Conservation (phyloP, 2,888 invertebrate species). For the Eupithecia abbreviata region DNA sequence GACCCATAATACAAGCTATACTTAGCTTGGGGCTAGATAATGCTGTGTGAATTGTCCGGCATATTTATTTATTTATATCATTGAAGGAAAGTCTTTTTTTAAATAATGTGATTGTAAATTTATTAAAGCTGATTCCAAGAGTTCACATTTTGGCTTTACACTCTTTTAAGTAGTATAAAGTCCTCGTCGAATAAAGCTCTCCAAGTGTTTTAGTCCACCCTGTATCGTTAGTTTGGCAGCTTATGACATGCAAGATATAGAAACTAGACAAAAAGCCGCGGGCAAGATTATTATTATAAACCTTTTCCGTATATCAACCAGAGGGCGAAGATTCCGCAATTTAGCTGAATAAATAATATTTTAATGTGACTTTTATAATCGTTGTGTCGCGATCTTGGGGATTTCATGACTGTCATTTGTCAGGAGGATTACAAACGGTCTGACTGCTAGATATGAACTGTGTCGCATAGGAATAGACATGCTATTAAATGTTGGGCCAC, state of each 20-base stretch:
- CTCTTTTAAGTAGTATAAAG: not conserved
- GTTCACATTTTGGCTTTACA: too few relatives aligned
- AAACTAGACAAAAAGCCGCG: not conserved
- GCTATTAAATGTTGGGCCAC: slow-evolving; percentile 17
- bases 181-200: not conserved
- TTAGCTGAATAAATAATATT: slow-evolving; percentile 32
- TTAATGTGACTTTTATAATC: slow-evolving; percentile 37
- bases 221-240: not conserved
- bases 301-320: not conserved
- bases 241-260: not conserved
- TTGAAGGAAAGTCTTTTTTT: not conserved
- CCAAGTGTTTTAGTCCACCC: not conserved
- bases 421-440: slow-evolving; percentile 26
- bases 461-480: slow-evolving; percentile 19
- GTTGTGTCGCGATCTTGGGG: slow-evolving; percentile 1
- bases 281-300: not conserved
- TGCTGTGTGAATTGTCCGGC: too few relatives aligned
- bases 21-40: too few relatives aligned
- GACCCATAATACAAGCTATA: too few relatives aligned
- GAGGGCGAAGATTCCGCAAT: slow-evolving; percentile 14
- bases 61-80: too few relatives aligned
- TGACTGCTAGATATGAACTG: slow-evolving; percentile 22
- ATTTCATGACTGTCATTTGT: slow-evolving; percentile 29
- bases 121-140: not conserved
- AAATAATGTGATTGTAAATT: not conserved